phyloP scores from a whole-genome alignment of 2,113 vertebrate species.

The Chinchilla lanigera region DNA sequence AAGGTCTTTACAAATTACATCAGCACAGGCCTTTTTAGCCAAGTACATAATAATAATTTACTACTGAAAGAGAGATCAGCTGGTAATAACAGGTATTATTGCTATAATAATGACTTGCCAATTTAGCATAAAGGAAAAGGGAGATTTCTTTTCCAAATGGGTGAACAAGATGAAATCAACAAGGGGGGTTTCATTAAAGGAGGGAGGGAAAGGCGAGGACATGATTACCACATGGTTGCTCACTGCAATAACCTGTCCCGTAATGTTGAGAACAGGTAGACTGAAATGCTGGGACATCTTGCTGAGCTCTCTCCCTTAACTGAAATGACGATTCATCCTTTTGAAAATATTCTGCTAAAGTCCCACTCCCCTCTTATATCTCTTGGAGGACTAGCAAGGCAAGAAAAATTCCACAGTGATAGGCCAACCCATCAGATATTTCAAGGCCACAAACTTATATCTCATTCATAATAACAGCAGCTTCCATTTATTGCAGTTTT shows the following conservation, averaged over 20 bases:
- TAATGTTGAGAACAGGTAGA: neutral
- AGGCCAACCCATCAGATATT: too few relatives aligned
- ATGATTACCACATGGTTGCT: neutral
- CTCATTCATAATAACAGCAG: neutral
- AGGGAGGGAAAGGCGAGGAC: neutral
- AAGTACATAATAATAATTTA: slow-evolving; percentile 43
- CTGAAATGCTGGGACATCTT: neutral
- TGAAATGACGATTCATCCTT: neutral
- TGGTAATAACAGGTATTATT: slow-evolving; percentile 52
- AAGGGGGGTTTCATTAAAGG: neutral
- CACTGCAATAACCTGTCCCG: rapidly evolving
- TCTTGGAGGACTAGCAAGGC: too few relatives aligned
- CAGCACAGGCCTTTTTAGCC: neutral
- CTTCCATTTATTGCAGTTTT: neutral
- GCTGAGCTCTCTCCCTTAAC: neutral
- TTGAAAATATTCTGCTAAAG: neutral
- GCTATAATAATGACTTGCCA: slow-evolving; percentile 17
- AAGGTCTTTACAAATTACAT: slow-evolving; percentile 16
- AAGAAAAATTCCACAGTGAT: neutral
- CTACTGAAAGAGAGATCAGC: neutral
- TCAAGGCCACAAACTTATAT: neutral
- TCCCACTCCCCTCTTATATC: neutral
- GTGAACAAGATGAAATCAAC: neutral
- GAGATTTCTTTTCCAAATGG: neutral
- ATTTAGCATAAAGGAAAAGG: neutral